Percentiles rank a stretch among this genome's conserved stretches.
Evolutionary conservation across 1,140 invertebrate genomes (phyloP).

Genomic region (Metopolophium dirhodum): DNA sequence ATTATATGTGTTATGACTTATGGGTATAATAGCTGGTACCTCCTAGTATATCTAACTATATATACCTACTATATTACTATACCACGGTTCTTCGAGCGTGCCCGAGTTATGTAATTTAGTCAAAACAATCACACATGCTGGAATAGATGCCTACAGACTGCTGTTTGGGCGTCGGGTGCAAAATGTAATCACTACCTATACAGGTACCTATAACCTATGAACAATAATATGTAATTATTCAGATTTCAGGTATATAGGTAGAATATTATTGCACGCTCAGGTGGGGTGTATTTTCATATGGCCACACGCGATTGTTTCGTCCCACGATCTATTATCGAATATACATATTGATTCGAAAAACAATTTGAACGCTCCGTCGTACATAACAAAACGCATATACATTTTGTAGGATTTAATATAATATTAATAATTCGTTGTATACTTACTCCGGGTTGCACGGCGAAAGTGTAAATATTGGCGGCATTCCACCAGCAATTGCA

Average conservation of each 20-base stretch:
- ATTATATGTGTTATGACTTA: background rate
- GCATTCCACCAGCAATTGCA: constrained; percentile 56
- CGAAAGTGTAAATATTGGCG: constrained; percentile 56
- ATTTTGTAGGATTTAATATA: background rate
- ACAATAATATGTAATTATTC: background rate
- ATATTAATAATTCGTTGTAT: background rate
- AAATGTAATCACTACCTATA: background rate
- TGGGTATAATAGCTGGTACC: background rate
- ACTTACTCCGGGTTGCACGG: constrained; percentile 56
- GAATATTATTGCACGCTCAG: background rate
- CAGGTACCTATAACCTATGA: too few species aligned
- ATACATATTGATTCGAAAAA: background rate
- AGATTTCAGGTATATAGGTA: background rate
- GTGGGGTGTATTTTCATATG: background rate
- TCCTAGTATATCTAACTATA: background rate
- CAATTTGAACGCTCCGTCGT: background rate
- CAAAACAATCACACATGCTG: background rate
- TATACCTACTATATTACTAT: background rate
- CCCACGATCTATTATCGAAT: background rate
- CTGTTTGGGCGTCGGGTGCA: background rate
- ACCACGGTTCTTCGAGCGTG: background rate
- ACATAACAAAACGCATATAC: background rate
- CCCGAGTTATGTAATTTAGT: background rate
- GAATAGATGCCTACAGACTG: background rate
- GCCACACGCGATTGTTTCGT: background rate